These are phyloP conservation scores for Naso thynnoides DNA, from an alignment of 2,797 vertebrate genomes.

Conservation along the genomic window DNA sequence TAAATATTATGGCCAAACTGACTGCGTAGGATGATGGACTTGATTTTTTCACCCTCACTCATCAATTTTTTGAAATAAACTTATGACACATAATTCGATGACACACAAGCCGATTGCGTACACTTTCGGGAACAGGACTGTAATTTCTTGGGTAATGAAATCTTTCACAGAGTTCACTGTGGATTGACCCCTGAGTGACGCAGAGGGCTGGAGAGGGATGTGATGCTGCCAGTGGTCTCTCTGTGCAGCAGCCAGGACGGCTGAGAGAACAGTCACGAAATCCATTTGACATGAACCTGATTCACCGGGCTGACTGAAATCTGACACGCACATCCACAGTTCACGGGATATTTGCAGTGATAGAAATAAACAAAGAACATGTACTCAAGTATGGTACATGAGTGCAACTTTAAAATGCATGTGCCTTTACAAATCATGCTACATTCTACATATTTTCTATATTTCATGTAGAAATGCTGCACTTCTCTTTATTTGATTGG, in stretches of 20 bases:
- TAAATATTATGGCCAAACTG: conserved; percentile 77
- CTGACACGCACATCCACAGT: conserved; percentile 79
- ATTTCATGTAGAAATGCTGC: not conserved
- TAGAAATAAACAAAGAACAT: conserved; percentile 65
- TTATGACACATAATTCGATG: conserved; percentile 66
- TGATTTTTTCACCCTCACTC: conserved; percentile 59
- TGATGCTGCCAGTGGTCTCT: conserved; percentile 74
- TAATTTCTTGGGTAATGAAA: conserved; percentile 58
- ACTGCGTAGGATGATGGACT: conserved; percentile 62
- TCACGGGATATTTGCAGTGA: conserved; percentile 79
- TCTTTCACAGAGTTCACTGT: conserved; percentile 49
- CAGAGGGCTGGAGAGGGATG: conserved; percentile 75
- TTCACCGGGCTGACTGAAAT: conserved; percentile 76
- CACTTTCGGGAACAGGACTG: conserved; percentile 46
- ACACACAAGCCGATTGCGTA: conserved; percentile 59
- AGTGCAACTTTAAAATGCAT: conserved; percentile 37
- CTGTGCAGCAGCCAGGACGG: conserved; percentile 78
- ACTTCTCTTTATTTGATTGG: too few species aligned
- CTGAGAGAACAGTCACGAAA: conserved; percentile 76
- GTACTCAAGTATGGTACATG: not conserved
- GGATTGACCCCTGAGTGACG: conserved; percentile 76
- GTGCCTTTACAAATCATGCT: conserved; percentile 68
- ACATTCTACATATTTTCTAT: not conserved
- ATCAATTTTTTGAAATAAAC: conserved; percentile 63
- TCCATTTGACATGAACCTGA: conserved; percentile 80